Evolutionary conservation across 2,888 invertebrate species (phyloP).

Genomic region (Athetis lepigone): DNA sequence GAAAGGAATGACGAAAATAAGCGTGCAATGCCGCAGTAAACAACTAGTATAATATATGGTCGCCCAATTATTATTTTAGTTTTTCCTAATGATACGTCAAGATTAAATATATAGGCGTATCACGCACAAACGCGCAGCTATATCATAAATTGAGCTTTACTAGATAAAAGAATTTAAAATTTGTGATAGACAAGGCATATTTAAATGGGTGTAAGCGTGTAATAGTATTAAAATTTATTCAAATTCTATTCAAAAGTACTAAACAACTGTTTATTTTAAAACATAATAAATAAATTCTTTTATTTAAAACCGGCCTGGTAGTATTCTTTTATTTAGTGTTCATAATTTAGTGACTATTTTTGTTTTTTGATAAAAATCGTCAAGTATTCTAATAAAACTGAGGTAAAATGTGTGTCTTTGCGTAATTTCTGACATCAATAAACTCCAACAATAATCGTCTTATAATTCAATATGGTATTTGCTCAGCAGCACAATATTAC

Average conservation of each 20-base stretch:
- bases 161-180: constrained; percentile 10
- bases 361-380: too few species aligned
- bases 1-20: too few species aligned
- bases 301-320: constrained; percentile 2
- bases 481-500: too few species aligned
- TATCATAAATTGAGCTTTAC: constrained; percentile 4
- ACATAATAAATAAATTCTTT: constrained; percentile 31
- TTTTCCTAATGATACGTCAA: background rate
- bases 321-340: constrained; percentile 30
- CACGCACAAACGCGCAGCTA: background rate
- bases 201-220: constrained; percentile 4
- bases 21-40: too few species aligned
- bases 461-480: too few species aligned
- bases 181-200: constrained; percentile 3
- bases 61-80: background rate
- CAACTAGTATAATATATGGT: too few species aligned
- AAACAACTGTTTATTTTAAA: background rate
- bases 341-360: constrained; percentile 16
- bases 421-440: too few species aligned
- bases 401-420: too few species aligned
- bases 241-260: constrained; percentile 33
- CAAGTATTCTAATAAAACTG: too few species aligned
- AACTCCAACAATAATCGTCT: too few species aligned
- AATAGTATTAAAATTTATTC: constrained; percentile 51
- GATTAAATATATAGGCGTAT: too few species aligned